A percentile compares a stretch with the other conserved stretches of the same genome.
Conservation (phyloP, 1,140 invertebrate genomes). For the Pantala flavescens region DNA sequence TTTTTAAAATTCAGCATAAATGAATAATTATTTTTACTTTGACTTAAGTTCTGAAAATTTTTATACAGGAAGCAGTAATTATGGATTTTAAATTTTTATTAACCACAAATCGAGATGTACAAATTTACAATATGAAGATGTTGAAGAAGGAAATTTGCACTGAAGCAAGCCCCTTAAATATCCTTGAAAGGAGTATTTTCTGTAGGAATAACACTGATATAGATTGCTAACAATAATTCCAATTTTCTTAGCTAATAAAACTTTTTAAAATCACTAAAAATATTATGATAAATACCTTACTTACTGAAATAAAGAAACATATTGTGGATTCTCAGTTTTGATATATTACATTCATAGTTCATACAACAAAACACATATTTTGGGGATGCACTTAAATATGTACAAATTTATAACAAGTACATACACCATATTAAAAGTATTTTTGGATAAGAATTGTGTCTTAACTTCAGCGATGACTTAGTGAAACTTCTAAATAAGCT, state of each 20-base stretch:
- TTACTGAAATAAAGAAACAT: background rate
- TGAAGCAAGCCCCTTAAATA: background rate
- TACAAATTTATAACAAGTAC: background rate
- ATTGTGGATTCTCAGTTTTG: background rate
- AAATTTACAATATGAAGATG: slow-evolving; percentile 1
- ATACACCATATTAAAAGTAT: background rate
- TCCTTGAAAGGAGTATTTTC: background rate
- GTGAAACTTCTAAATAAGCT: slow-evolving; percentile 7
- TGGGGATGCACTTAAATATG: background rate
- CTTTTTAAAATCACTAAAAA: background rate
- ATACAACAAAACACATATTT: slow-evolving; percentile 1
- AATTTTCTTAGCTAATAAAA: background rate
- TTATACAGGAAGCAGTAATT: too few relatives aligned
- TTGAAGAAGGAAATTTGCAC: background rate
- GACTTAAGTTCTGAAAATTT: too few relatives aligned
- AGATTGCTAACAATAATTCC: background rate
- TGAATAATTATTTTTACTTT: too few relatives aligned
- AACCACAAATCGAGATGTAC: background rate
- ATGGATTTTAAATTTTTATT: background rate
- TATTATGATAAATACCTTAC: background rate
- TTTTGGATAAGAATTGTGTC: background rate
- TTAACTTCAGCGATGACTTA: background rate
- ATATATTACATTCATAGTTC: background rate
- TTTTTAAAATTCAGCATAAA: too few relatives aligned
- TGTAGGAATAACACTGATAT: background rate